Conservation (phyloP, 2,113 vertebrate genomes). For the Pipra filicauda region DNA sequence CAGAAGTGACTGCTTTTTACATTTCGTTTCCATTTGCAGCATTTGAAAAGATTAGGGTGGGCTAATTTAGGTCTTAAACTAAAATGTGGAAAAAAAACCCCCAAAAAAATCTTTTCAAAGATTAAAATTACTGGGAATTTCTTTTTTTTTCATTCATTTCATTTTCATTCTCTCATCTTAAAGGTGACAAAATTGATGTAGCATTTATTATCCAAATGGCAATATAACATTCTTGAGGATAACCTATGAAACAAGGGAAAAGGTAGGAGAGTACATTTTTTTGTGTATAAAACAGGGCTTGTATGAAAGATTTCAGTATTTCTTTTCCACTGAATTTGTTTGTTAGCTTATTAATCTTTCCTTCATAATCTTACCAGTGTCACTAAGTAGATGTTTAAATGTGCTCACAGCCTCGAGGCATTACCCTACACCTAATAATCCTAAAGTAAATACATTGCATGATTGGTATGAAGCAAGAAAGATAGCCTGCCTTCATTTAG, state of each 20-base stretch:
- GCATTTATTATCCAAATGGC: background rate
- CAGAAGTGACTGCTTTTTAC: background rate
- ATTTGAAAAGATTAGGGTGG: background rate
- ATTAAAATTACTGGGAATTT: fast-evolving
- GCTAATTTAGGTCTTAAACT: background rate
- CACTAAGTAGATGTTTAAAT: background rate
- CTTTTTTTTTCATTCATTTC: background rate
- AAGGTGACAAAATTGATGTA: background rate
- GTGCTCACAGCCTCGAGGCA: background rate
- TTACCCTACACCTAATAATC: background rate
- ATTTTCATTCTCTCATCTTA: background rate
- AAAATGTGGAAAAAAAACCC: background rate
- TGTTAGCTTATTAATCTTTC: background rate
- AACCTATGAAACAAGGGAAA: background rate
- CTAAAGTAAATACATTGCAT: background rate
- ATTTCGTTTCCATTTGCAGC: background rate
- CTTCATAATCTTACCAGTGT: background rate
- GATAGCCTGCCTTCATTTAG: background rate
- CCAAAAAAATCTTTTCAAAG: background rate
- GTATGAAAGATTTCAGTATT: background rate
- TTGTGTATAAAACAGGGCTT: fast-evolving
- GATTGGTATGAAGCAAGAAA: background rate
- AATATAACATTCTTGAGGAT: background rate
- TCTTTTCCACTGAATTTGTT: background rate
- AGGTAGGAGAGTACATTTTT: background rate